These are phyloP conservation scores for Pluvianellus socialis DNA, from an alignment of 2,113 vertebrate species.

Conservation along the genomic window DNA sequence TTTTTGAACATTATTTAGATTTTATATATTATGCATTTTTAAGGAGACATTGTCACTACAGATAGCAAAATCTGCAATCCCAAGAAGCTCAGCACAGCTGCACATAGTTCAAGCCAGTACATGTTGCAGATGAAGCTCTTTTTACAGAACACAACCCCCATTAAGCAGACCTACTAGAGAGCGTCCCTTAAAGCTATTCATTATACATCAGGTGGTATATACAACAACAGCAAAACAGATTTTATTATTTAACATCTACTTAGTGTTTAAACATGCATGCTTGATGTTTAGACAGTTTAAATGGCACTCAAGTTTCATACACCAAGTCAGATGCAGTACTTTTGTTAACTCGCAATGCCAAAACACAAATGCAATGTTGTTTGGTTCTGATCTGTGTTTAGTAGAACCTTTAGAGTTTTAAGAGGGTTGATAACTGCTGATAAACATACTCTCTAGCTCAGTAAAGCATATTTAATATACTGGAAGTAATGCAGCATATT, in stretches of 20 bases:
- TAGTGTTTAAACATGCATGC: background rate
- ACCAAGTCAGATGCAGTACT: background rate
- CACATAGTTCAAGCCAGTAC: background rate
- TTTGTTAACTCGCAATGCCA: background rate
- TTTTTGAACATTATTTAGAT: slow-evolving; percentile 8
- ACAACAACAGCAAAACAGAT: background rate
- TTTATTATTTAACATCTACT: background rate
- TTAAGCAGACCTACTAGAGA: background rate
- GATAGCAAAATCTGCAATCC: background rate
- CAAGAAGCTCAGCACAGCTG: slow-evolving; percentile 31
- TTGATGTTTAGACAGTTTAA: background rate
- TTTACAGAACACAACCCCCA: background rate
- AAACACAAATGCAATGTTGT: background rate
- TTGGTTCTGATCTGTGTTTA: background rate
- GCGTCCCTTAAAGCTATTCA: background rate
- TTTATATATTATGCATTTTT: background rate
- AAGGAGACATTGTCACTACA: background rate
- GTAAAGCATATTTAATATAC: background rate
- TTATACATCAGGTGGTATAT: background rate
- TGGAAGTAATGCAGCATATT: background rate
- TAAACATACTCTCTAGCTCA: background rate
- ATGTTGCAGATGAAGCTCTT: background rate
- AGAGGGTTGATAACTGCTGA: background rate
- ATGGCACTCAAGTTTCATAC: background rate
- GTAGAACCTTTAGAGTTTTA: background rate